Conservation (phyloP, 2,113 vertebrate species). For the Marcusenius ussheri region DNA sequence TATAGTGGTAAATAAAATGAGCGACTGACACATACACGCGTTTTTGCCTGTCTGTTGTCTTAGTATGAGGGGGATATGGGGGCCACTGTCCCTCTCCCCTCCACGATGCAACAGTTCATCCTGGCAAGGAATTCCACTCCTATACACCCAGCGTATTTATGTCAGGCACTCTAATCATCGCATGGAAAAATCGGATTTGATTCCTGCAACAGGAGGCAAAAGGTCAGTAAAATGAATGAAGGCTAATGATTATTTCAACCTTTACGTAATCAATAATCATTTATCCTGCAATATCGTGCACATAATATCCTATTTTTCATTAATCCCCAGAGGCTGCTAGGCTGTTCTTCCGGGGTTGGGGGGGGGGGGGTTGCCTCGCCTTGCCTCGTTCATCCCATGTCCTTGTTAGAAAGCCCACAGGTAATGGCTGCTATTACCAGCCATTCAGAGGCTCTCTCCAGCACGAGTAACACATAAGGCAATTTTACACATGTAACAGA, state of each 20-base stretch:
- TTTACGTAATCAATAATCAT: slow-evolving; percentile 79
- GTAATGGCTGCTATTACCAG: background rate
- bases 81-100: background rate
- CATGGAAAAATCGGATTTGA: slow-evolving; percentile 58
- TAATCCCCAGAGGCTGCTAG: slow-evolving; percentile 53
- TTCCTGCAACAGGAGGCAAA: slow-evolving; percentile 46
- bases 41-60: background rate
- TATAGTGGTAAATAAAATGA: background rate
- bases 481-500: background rate
- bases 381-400: background rate
- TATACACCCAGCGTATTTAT: slow-evolving; percentile 21
- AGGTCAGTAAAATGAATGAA: slow-evolving; percentile 74
- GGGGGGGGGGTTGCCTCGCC: background rate
- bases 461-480: background rate
- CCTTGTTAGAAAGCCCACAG: background rate
- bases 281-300: slow-evolving; percentile 67
- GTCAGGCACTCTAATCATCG: slow-evolving; percentile 57
- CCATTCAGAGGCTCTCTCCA: background rate
- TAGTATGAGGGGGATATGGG: background rate
- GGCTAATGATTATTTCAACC: slow-evolving; percentile 78
- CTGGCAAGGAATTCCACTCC: background rate
- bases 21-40: background rate
- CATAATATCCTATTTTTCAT: slow-evolving; percentile 64
- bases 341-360: background rate
- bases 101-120: background rate